A percentile compares a stretch with the other conserved stretches of the same genome.
Evolutionary conservation across 2,797 vertebrate genomes (phyloP).

Genomic region (Paratrypauchen microcephalus): DNA sequence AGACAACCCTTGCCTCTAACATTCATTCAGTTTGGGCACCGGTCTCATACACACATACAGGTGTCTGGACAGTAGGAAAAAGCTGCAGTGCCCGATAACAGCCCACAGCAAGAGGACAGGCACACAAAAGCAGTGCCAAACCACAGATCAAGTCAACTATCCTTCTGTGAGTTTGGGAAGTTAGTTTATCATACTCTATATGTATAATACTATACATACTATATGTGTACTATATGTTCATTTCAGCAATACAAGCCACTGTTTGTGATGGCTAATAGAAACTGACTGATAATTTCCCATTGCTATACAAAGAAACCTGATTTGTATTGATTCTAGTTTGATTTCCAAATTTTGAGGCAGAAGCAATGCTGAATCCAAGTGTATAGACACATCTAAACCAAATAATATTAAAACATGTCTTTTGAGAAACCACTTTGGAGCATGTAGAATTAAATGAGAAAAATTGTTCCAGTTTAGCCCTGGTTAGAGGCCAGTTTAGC

Average conservation of each 20-base stretch:
- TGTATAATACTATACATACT: too few species aligned
- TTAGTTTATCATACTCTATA: neutral
- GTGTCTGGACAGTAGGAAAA: conserved; percentile 2
- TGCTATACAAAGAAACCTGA: neutral
- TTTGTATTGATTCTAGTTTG: neutral
- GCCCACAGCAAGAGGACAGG: neutral
- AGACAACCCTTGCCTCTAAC: neutral
- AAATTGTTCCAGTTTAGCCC: too few species aligned
- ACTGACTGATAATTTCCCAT: too few species aligned
- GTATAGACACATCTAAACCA: neutral
- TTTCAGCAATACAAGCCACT: neutral
- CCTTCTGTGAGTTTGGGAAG: neutral
- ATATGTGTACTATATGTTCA: too few species aligned
- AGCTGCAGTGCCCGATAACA: neutral
- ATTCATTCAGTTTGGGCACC: neutral
- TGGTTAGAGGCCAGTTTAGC: too few species aligned
- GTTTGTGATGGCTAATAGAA: too few species aligned
- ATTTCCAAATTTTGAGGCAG: neutral
- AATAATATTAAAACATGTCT: neutral
- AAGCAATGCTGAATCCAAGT: neutral
- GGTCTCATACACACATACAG: neutral
- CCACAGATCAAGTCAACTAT: neutral
- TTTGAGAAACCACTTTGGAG: too few species aligned
- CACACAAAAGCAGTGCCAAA: neutral
- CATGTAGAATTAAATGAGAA: too few species aligned